Evolutionary conservation across 2,888 invertebrate species (phyloP).

Genomic region (Eilema caniola): DNA sequence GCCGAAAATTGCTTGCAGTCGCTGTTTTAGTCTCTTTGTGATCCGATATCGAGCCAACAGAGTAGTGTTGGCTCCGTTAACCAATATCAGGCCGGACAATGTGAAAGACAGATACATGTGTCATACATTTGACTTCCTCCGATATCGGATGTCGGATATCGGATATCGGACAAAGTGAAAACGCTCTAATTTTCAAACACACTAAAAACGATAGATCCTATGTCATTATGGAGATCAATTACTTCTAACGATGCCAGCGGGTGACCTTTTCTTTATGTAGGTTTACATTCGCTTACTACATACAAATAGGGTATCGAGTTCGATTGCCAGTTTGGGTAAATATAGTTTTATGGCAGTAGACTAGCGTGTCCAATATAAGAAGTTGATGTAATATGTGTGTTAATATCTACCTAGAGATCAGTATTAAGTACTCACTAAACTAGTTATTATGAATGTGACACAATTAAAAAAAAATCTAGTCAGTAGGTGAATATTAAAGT

Average conservation of each 20-base stretch:
- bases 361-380: not conserved
- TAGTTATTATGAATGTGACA: not conserved
- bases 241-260: not conserved
- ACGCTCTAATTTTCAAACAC: too few species aligned
- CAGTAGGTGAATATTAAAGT: not conserved
- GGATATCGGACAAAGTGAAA: too few species aligned
- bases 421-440: too few species aligned
- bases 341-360: not conserved
- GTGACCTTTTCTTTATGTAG: not conserved
- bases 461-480: not conserved
- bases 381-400: not conserved
- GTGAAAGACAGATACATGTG: too few species aligned
- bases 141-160: too few species aligned
- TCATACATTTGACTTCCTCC: too few species aligned
- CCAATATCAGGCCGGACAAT: too few species aligned
- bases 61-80: too few species aligned
- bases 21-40: too few species aligned
- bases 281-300: not conserved
- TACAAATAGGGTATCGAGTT: not conserved
- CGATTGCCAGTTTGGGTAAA: not conserved
- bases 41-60: too few species aligned
- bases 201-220: too few species aligned
- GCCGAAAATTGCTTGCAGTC: too few species aligned
- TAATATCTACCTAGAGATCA: not conserved
- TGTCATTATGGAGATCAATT: not conserved